A percentile compares a stretch with the other conserved stretches of the same genome.
Conservation (phyloP, 1,140 invertebrate genomes). For the Diorhabda carinulata region DNA sequence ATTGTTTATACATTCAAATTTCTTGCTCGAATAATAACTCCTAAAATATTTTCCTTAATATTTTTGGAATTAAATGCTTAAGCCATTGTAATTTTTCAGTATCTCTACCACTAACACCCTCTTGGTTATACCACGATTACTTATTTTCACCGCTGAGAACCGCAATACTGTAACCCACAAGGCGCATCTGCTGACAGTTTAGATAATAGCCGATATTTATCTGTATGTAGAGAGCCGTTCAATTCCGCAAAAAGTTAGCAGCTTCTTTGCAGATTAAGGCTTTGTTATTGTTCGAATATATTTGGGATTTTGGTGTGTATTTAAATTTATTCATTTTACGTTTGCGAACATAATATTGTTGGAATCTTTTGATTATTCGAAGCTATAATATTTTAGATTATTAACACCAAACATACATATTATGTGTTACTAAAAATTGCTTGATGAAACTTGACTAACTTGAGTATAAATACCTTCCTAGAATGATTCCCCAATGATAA, state of each 20-base stretch:
- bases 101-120: constrained; percentile 2
- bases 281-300: constrained; percentile 23
- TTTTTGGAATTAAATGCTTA: not conserved
- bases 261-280: constrained; percentile 25
- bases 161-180: constrained; percentile 20
- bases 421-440: no score
- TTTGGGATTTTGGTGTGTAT: constrained; percentile 11
- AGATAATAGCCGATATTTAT: constrained; percentile 36
- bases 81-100: not conserved
- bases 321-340: no score
- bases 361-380: no score
- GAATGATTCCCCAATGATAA: no score
- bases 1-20: no score
- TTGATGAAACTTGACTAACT: no score
- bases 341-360: no score
- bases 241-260: constrained; percentile 29
- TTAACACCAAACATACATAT: no score
- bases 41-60: no score
- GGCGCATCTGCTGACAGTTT: constrained; percentile 30
- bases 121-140: constrained; percentile 7
- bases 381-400: no score
- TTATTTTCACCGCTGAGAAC: constrained; percentile 28
- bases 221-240: constrained; percentile 32
- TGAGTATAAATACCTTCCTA: no score
- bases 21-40: no score